Base-by-base conservation (phyloP, 2,797 vertebrate genomes). In the Ptychadena robeensis region DNA sequence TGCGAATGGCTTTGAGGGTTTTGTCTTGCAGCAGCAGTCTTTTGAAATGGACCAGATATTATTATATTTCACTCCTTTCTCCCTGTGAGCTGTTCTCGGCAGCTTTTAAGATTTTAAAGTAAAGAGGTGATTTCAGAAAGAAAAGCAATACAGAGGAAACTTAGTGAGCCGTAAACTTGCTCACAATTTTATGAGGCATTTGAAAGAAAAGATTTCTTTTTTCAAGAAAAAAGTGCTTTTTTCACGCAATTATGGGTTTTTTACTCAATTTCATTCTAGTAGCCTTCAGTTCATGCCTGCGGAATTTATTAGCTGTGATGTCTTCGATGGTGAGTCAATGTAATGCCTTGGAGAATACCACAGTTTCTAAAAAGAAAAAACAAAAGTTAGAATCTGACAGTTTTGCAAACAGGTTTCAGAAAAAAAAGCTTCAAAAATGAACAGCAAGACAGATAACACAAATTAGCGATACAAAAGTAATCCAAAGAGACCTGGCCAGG, bases 121-220 rank as follows among this genome's bases (percentile, higher is more conserved):
- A 77, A 75, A 75, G 73, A 75, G 63, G 63, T 79, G 65, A 79
- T 68, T 68, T 57, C 32, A 35, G 76, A 67, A 79, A 34, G 48
- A 79, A 79, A 79, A 59, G 65, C 76, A 79, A 69, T 79, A 66
- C 57, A 48, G 69, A 72, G 72, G 65, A 66, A 48, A 73, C 25
- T 73, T 66, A 81, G 79, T 73, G 70, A 65, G 70, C 69, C 38
- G 38, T 66, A 72, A 65, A 66, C 79, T 81, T 73, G 22, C 70
- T 81, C 35, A 53, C 59, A 38, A 53, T 81, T 73, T 81, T 73
- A 81, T 81, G 79, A 73, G 69, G 79, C 59, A 81, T 65, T 66
- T 27, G 38, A 73, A 71, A 73, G 69, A 73, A 71, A 81, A 73
- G 70, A 79, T 69, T 68, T 69, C 65, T 79, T 57, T 37, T 69